Conservation (phyloP, 2,797 vertebrate genomes). For the Sternotherus odoratus region DNA sequence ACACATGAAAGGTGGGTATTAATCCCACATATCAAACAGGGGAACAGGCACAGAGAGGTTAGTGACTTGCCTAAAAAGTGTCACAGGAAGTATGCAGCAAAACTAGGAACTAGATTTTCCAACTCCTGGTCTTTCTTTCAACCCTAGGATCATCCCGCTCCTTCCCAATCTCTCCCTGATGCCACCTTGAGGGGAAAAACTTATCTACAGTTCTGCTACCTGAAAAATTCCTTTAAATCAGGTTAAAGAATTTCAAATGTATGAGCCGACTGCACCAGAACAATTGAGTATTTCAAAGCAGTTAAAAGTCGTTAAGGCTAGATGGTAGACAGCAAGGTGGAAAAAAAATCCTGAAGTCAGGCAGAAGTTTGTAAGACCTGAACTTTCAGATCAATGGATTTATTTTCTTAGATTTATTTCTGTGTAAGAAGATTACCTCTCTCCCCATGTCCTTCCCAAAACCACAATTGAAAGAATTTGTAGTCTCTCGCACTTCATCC, state of each 20-base stretch:
- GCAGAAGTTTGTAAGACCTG: background rate
- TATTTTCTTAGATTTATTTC: background rate
- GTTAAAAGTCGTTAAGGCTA: background rate
- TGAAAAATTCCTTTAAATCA: background rate
- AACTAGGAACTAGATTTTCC: conserved; percentile 41
- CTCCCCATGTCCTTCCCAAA: fast-evolving
- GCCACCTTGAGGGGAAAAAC: background rate
- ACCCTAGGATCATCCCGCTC: background rate
- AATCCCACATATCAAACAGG: conserved; percentile 65
- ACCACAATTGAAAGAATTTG: background rate
- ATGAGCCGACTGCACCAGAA: background rate
- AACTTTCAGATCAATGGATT: background rate
- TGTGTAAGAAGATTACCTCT: background rate
- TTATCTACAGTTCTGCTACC: background rate
- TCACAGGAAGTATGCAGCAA: conserved; percentile 22
- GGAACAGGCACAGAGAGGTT: conserved; percentile 41
- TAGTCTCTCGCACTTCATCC: background rate
- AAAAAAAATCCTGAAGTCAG: background rate
- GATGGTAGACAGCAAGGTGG: background rate
- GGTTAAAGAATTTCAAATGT: background rate
- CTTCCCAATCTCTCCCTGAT: background rate
- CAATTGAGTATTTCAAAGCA: background rate
- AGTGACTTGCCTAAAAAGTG: conserved; percentile 61
- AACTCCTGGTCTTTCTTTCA: conserved; percentile 45
- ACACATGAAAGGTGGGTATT: background rate